Evolutionary conservation across 2,113 vertebrate genomes (phyloP).

Genomic region (Nothobranchius furzeri): DNA sequence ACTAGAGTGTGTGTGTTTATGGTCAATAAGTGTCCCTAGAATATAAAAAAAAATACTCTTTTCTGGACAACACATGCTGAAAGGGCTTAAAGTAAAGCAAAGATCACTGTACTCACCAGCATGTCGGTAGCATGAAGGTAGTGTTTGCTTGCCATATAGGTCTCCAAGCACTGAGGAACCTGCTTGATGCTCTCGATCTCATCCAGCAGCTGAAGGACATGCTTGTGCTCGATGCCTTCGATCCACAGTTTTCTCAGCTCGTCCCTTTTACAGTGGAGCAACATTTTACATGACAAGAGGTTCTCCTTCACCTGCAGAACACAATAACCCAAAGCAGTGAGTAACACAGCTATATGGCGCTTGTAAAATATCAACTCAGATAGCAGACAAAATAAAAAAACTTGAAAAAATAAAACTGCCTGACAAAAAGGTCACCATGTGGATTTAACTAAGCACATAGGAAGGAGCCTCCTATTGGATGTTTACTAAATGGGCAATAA

Average conservation of each 20-base stretch:
- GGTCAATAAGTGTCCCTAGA: no score
- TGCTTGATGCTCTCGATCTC: constrained; percentile 99
- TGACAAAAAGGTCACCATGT: no score
- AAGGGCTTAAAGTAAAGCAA: neutral
- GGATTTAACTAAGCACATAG: no score
- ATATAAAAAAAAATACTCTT: no score
- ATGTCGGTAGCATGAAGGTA: constrained; percentile 96
- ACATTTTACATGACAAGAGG: constrained; percentile 96
- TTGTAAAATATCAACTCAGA: neutral
- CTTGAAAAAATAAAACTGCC: no score
- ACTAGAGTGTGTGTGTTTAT: no score
- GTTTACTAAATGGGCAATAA: no score
- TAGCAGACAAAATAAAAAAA: neutral
- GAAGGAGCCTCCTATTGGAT: no score
- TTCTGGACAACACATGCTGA: neutral
- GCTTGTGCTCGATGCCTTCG: constrained; percentile 97
- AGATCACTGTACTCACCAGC: constrained; percentile 84
- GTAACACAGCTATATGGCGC: neutral
- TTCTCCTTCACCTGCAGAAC: constrained; percentile 93
- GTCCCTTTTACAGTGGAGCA: constrained; percentile 96
- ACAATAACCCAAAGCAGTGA: neutral
- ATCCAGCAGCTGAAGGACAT: constrained; percentile 94
- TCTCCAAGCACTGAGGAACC: constrained; percentile 92
- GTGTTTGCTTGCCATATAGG: constrained; percentile 94
- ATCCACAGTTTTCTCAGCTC: constrained; percentile 98